A percentile compares a stretch with the other conserved stretches of the same genome.
These are phyloP conservation scores for Junonia oenone DNA, from an alignment of 2,888 invertebrate genomes.

Conservation along the genomic window DNA sequence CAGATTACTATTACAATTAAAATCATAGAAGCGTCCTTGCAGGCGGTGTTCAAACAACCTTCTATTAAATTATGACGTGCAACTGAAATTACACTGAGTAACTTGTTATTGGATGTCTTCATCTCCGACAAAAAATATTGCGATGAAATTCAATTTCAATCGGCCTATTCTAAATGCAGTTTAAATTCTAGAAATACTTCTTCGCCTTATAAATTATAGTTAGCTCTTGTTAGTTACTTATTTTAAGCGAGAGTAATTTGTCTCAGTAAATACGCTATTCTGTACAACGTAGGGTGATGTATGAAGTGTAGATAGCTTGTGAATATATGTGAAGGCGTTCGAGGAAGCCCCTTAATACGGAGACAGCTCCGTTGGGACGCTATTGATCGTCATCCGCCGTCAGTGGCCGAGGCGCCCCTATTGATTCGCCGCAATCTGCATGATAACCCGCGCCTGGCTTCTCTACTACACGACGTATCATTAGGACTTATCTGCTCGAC, in stretches of 20 bases:
- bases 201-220: not conserved
- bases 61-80: not conserved
- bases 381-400: constrained; percentile 79
- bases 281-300: constrained; percentile 36
- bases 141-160: too few relatives aligned
- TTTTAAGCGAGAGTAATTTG: not conserved
- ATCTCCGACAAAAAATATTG: too few relatives aligned
- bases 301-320: constrained; percentile 58
- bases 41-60: constrained; percentile 8
- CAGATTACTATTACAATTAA: too few relatives aligned
- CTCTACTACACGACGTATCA: constrained; percentile 40
- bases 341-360: constrained; percentile 78
- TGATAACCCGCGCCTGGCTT: constrained; percentile 74
- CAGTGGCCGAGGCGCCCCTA: constrained; percentile 75
- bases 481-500: constrained; percentile 18
- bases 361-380: constrained; percentile 75
- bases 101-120: too few relatives aligned
- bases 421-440: constrained; percentile 80
- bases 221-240: not conserved
- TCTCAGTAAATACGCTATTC: constrained; percentile 14
- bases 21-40: not conserved
- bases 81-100: too few relatives aligned
- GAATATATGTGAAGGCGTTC: constrained; percentile 75
- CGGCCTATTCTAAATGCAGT: too few relatives aligned
- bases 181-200: not conserved